phyloP scores from a whole-genome alignment of 2,797 vertebrate species.

The Xenops minutus region DNA sequence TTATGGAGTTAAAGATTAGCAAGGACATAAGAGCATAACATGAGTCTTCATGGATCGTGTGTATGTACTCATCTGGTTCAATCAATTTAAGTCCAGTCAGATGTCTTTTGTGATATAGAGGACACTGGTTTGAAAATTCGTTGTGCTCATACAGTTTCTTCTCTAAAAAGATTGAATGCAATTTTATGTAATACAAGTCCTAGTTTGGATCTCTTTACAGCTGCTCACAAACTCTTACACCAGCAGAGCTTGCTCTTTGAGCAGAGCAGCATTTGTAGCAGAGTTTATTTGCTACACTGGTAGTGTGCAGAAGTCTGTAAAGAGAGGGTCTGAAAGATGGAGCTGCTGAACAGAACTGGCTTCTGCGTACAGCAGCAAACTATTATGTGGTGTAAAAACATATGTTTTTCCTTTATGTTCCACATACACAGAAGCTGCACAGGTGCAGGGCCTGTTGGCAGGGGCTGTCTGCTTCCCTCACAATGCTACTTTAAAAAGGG shows the following conservation, averaged over 20 bases:
- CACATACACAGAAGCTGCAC: fast-evolving
- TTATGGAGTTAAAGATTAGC: neutral
- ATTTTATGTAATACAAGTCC: neutral
- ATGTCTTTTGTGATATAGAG: neutral
- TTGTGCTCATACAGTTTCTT: neutral
- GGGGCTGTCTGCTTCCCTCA: neutral
- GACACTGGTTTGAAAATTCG: neutral
- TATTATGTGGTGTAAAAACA: fast-evolving
- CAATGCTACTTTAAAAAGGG: neutral
- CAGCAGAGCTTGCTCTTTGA: neutral
- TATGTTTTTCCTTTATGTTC: neutral
- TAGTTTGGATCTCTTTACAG: neutral
- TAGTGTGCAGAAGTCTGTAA: neutral
- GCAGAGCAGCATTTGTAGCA: fast-evolving
- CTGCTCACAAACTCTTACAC: neutral
- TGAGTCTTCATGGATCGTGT: neutral
- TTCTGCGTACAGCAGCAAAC: neutral
- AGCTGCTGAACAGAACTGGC: neutral
- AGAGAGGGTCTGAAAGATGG: neutral
- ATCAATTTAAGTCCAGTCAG: neutral
- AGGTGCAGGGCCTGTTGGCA: neutral
- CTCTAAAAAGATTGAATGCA: neutral
- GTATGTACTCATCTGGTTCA: neutral
- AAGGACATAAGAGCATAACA: neutral
- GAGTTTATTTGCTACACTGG: neutral